A percentile compares a stretch with the other conserved stretches of the same genome.
Evolutionary conservation across 1,140 invertebrate genomes (phyloP).

Genomic region (Leptestheria dahalacensis): DNA sequence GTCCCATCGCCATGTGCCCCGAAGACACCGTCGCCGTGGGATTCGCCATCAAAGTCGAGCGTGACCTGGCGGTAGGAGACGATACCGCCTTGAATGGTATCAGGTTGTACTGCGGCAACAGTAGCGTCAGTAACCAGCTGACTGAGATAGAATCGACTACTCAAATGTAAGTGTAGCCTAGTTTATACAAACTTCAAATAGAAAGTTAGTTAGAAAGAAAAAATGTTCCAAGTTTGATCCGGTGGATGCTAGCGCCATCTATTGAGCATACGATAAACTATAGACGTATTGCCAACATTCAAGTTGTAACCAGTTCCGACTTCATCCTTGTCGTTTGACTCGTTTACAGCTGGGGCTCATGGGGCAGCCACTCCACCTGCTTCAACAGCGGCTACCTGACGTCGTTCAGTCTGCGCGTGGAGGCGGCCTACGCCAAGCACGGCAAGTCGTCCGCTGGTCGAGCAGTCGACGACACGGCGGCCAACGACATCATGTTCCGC

Average conservation of each 20-base stretch:
- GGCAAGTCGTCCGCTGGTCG: background rate
- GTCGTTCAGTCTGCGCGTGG: background rate
- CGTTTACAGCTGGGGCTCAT: background rate
- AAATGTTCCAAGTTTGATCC: no score
- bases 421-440: background rate
- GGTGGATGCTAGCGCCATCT: no score
- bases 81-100: background rate
- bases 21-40: background rate
- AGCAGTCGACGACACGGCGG: background rate
- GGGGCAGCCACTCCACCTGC: background rate
- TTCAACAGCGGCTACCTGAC: background rate
- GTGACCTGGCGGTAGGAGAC: background rate
- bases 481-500: background rate
- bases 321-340: no score
- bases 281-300: no score
- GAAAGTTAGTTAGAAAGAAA: no score
- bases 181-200: no score
- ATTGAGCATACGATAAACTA: no score
- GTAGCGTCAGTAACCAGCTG: background rate
- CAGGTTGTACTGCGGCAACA: background rate
- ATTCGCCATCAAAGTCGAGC: background rate
- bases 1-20: background rate
- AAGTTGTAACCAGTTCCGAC: no score
- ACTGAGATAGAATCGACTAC: background rate
- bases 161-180: no score